Base-by-base conservation (phyloP, 2,113 vertebrate species). In the Rattus rattus region DNA sequence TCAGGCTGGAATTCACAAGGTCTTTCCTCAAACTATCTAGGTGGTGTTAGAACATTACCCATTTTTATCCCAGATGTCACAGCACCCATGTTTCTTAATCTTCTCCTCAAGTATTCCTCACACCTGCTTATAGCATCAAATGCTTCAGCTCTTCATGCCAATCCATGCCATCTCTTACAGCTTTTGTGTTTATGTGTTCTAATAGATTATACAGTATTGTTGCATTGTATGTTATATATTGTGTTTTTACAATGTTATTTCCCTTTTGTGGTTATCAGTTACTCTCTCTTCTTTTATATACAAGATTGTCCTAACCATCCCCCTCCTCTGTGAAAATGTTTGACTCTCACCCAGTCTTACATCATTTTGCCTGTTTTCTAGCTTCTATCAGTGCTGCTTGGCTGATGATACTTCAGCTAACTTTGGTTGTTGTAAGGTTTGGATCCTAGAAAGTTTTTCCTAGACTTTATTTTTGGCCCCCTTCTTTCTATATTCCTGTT, bases 361-460 rank as follows among this genome's bases (percentile, higher is more conserved):
- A 17, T 43, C 20, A 10, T 59, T 80, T 83, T n/a, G 7, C 54
- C 30, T 75, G n/a, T 67, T 72, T 81, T 84, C 49, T 16, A 0
- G 36, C 52, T 65, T 95, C 49, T 90, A 12, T 24, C 12, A 43
- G 0, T 24, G 3, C 2, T 52, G 10, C 30, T 12, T 17, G 30
- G 20, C 33, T 0, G 0, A 49, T 36, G 8, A 36, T 11, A 24
- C 54, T 4, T 52, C 2, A 39, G 16, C 12, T 65, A 28, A 65
- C 11, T 39, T 77, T 76, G 56, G 26, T 49, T 83, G 47, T 63
- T 70, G 61, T 30, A 26, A 89, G 52, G 20, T 36, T 89, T 63
- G 0, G 9, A 3, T 81, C 39, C 22, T 61, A 43, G 73, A 67
- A 11, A 73, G 10, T 0, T 36, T 86, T 36, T 77, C 20, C 67